Conservation (phyloP, 2,113 vertebrate species). For the Leuciscus idus region DNA sequence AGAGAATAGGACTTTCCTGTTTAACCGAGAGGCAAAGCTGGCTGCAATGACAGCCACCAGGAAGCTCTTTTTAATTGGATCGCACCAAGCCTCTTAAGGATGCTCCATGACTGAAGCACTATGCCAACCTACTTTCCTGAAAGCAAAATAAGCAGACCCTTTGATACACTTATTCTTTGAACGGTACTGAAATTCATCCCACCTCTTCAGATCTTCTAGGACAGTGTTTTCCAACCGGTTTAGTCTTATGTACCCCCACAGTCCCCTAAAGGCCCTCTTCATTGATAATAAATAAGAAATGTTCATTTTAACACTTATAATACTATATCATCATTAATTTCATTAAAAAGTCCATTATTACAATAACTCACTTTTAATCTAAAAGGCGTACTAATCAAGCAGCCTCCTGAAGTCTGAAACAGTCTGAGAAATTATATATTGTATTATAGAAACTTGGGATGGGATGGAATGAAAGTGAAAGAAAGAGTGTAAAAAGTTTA, state of each 20-base stretch:
- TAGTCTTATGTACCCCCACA: background rate
- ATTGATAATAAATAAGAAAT: constrained; percentile 2
- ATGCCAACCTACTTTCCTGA: constrained; percentile 68
- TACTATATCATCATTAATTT: background rate
- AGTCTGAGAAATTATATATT: background rate
- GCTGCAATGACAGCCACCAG: constrained; percentile 63
- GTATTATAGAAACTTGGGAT: background rate
- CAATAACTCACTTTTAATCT: background rate
- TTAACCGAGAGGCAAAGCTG: constrained; percentile 30
- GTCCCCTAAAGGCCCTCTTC: background rate
- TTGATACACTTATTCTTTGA: constrained; percentile 38
- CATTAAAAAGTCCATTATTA: background rate
- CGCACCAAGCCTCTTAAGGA: constrained; percentile 70
- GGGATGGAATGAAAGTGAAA: background rate
- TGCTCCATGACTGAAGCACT: constrained; percentile 63
- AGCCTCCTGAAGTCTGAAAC: background rate
- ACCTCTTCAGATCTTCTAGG: constrained; percentile 18
- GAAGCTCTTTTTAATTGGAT: constrained; percentile 74
- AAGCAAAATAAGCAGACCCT: constrained; percentile 34
- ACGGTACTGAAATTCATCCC: constrained; percentile 13
- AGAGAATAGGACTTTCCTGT: constrained; percentile 34
- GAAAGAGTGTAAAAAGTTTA: background rate
- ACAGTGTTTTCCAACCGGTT: background rate
- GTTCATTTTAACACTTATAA: background rate
- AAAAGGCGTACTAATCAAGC: background rate